Base-by-base conservation (phyloP, 2,797 vertebrate species). In the Parambassis ranga region DNA sequence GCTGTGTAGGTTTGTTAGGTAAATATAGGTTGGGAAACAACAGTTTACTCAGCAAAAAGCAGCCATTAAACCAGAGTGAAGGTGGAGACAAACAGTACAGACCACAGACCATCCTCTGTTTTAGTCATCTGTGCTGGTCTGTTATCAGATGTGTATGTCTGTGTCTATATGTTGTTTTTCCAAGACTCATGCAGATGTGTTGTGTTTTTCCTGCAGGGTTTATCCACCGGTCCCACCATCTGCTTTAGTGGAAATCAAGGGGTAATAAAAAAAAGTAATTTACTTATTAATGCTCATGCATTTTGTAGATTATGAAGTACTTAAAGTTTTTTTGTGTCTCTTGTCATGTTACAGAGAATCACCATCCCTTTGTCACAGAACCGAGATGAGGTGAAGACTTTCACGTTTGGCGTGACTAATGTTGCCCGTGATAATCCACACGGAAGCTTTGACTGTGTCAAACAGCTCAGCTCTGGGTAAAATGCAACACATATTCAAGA, bases 381-480 rank as follows among this genome's bases (percentile, higher is more conserved):
- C 5, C 85, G 85, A 0, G 44, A 87, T 0, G 93, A 94, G 15
- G 50, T 88, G 3, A 77, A 92, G 47, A 88, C 86, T 0, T 98
- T 97, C 88, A 93, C 92, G 0, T 96, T 98, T 33, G 93, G 94
- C 15, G 90, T 97, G 58, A 93, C 94, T 22, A 93, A 94, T 2
- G 92, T 95, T 0, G 95, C 94, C 75, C 87, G 93, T 0, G 93
- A 96, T 73, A 94, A 91, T 74, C 95, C 95, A 0, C 89, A 97
- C 10, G 95, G 95, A 10, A 96, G 95, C 73, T 96, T 97, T 5
- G 94, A 98, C 85, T 96, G 95, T 18, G 86, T 98, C 79, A 93
- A 94, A 60, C 95, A 97, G 61, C 94, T 91, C 35, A 80, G 85
- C 1, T 84, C 85, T 14, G 88, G 95, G 96, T 97, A 87, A 83